phyloP scores from a whole-genome alignment of 92 coral and sea anemone genomes.

The Anthopleura xanthogrammica region DNA sequence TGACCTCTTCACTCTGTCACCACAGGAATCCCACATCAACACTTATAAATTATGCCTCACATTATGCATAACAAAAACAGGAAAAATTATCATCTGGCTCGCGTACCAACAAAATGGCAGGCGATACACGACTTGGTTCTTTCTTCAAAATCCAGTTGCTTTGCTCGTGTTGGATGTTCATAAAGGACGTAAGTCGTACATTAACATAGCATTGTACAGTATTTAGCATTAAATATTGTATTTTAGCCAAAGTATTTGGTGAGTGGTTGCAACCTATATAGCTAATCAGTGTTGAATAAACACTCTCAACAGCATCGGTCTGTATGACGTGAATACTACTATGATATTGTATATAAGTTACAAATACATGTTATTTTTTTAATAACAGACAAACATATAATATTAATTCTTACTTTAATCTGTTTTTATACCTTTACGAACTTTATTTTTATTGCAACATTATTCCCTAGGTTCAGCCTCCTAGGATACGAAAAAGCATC shows the following conservation, averaged over 20 bases:
- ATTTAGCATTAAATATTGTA: neutral
- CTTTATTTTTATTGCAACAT: neutral
- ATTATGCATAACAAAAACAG: conserved; percentile 18
- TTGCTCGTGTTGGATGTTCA: neutral
- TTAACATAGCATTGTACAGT: neutral
- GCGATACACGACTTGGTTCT: conserved; percentile 23
- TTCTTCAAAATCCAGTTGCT: neutral
- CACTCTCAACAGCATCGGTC: neutral
- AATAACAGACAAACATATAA: neutral
- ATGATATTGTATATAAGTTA: neutral
- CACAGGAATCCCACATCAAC: conserved; percentile 23
- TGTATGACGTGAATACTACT: neutral
- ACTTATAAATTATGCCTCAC: neutral
- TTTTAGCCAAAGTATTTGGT: no score
- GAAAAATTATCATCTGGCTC: conserved; percentile 5
- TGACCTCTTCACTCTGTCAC: neutral
- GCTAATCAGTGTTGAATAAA: no score
- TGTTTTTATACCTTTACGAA: neutral
- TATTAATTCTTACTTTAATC: no score
- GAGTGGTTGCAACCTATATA: no score
- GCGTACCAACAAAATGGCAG: conserved; percentile 20
- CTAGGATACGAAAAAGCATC: neutral
- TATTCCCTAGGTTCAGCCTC: neutral
- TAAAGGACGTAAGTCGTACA: neutral
- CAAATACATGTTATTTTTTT: neutral